Base-by-base conservation (phyloP, 1,140 invertebrate genomes). In the Calycopis cecrops region DNA sequence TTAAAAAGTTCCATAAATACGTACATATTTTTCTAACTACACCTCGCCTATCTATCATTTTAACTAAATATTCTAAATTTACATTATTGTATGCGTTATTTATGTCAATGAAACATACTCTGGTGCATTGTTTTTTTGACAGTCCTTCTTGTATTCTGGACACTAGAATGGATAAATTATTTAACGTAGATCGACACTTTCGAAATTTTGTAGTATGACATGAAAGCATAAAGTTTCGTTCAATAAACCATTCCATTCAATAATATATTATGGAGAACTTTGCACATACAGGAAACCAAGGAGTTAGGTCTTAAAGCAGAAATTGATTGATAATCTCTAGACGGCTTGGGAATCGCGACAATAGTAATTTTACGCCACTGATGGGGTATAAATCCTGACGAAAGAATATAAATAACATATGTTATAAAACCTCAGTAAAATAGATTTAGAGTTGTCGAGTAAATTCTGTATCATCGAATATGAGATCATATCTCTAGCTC, bases 391-490 rank as follows among this genome's bases (percentile, higher is more conserved):
- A 16, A 16, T 35, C 42, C 34, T 16, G 21, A 9, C 9, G 48
- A 42, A 51, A 10, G 33, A 16, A 42, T 4, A 17, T 28, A 28
- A 3, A n/a, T n/a, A n/a, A n/a, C n/a, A n/a, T n/a, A n/a, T 50
- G 17, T 57, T 57, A 35, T 34, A 57, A 40, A 57, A 17, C 10
- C 38, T 9, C 3, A 51, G 4, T 34, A 57, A 47, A 17, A 56
- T 40, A 12, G 38, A 21, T 50, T 50, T 50, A 6, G 48, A 6
- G 38, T 37, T 8, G 38, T 38, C 3, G 38, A 37, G 1, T 38
- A 37, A 7, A 48, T 51, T 57, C 35, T 57, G 50, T 28, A 62
- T 35, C 63, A 65, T 65, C 1, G 59, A 65, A 53, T 54, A 65
- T n/a, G 63, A 57, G 48, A 59, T 62, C 17, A 59, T 28, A 35